Evolutionary conservation across 1,140 invertebrate genomes (phyloP).

Genomic region (Sogatella furcifera): DNA sequence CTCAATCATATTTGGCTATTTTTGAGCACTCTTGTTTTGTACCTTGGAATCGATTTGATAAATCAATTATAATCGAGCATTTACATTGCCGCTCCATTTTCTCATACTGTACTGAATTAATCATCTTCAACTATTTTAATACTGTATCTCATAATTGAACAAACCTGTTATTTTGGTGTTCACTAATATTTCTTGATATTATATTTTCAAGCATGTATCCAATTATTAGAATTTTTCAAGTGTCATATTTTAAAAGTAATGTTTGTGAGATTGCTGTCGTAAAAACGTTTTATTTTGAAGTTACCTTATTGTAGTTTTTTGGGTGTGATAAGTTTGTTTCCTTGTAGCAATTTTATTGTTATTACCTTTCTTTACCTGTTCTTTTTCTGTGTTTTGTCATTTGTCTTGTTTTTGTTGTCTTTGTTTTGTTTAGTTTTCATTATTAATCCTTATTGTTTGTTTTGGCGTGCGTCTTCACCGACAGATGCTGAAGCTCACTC

Average conservation of each 20-base stretch:
- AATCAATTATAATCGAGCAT: no score
- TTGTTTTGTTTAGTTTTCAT: constrained; percentile 20
- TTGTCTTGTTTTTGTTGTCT: constrained; percentile 9
- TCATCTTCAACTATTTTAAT: no score
- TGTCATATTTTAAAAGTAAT: no score
- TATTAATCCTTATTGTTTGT: constrained; percentile 18
- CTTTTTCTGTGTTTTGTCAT: neutral
- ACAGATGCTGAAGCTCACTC: constrained; percentile 21
- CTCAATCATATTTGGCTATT: no score
- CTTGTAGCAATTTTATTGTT: constrained; percentile 3
- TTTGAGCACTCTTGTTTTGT: no score
- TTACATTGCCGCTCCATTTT: no score
- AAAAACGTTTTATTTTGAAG: neutral
- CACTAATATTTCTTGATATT: neutral
- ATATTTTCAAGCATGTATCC: no score
- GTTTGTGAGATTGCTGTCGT: no score
- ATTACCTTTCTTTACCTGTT: constrained; percentile 2
- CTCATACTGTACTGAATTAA: no score
- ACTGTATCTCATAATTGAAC: no score
- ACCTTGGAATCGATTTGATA: no score
- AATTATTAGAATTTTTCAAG: no score
- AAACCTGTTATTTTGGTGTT: neutral
- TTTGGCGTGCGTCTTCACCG: constrained; percentile 17
- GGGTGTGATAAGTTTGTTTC: neutral
- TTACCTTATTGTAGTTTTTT: neutral